A percentile compares a stretch with the other conserved stretches of the same genome.
phyloP scores from a whole-genome alignment of 2,797 vertebrate genomes.

The Acrossocheilus fasciatus region DNA sequence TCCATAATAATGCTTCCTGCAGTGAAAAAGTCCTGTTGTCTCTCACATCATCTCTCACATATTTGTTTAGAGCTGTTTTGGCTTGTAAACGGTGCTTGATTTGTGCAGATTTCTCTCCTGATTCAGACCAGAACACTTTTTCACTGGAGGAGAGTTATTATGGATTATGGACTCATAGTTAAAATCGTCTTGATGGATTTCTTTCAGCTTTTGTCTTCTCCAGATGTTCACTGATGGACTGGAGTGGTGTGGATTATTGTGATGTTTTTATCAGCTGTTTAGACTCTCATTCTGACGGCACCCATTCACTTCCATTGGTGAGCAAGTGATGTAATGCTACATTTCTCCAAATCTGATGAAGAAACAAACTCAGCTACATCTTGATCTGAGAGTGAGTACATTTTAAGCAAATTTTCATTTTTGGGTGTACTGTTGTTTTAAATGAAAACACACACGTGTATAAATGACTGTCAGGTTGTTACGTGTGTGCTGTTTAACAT shows the following conservation, averaged over 20 bases:
- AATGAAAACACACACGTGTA: background rate
- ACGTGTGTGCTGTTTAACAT: background rate
- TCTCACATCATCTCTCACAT: too few species aligned
- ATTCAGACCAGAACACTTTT: too few species aligned
- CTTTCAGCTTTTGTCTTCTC: background rate
- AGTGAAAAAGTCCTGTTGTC: too few species aligned
- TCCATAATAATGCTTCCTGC: too few species aligned
- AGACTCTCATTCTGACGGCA: background rate
- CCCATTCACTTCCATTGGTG: background rate
- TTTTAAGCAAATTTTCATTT: background rate
- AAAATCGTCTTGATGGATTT: background rate
- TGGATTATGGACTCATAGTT: background rate
- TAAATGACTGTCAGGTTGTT: background rate
- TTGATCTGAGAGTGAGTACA: background rate
- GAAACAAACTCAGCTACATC: background rate
- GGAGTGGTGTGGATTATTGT: background rate
- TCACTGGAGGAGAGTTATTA: too few species aligned
- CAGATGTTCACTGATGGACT: background rate
- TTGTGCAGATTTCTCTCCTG: too few species aligned
- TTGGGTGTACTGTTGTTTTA: background rate
- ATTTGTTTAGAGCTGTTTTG: background rate
- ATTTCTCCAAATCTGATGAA: background rate
- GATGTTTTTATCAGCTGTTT: background rate
- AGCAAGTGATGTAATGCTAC: background rate
- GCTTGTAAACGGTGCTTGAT: too few species aligned